Conservation (phyloP, 2,888 invertebrate genomes). For the Sinhomidia bicolor region DNA sequence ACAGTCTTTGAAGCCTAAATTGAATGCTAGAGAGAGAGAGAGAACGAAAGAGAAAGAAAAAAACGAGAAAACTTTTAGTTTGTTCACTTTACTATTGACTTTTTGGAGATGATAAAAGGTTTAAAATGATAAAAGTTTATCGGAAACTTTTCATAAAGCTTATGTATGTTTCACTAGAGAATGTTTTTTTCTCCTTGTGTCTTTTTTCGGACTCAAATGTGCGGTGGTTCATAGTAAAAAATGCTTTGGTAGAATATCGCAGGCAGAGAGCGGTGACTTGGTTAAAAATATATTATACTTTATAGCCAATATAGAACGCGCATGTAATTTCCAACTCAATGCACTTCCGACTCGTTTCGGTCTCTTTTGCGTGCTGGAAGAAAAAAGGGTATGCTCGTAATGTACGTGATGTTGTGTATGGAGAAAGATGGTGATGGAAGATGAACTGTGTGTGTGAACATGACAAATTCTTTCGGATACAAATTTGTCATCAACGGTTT, state of each 20-base stretch:
- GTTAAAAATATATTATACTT: not conserved
- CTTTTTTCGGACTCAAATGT: too few relatives aligned
- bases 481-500: slow-evolving; percentile 79
- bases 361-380: slow-evolving; percentile 70
- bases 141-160: slow-evolving; percentile 34
- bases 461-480: slow-evolving; percentile 74
- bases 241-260: too few relatives aligned
- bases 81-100: slow-evolving; percentile 35
- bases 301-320: slow-evolving; percentile 73
- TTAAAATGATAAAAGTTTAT: slow-evolving; percentile 64
- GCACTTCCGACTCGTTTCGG: slow-evolving; percentile 77
- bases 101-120: slow-evolving; percentile 52
- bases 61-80: slow-evolving; percentile 41
- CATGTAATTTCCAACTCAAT: slow-evolving; percentile 80
- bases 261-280: too few relatives aligned
- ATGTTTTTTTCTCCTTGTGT: not conserved
- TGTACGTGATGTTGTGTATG: not conserved
- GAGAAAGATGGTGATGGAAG: slow-evolving; percentile 6
- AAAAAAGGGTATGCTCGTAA: slow-evolving; percentile 34
- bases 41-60: too few relatives aligned
- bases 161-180: not conserved
- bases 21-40: slow-evolving; percentile 41
- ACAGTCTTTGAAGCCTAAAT: slow-evolving; percentile 35
- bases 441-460: slow-evolving; percentile 58
- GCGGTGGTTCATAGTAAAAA: too few relatives aligned